Conservation (phyloP, 2,888 invertebrate species). For the Philonicus albiceps region DNA sequence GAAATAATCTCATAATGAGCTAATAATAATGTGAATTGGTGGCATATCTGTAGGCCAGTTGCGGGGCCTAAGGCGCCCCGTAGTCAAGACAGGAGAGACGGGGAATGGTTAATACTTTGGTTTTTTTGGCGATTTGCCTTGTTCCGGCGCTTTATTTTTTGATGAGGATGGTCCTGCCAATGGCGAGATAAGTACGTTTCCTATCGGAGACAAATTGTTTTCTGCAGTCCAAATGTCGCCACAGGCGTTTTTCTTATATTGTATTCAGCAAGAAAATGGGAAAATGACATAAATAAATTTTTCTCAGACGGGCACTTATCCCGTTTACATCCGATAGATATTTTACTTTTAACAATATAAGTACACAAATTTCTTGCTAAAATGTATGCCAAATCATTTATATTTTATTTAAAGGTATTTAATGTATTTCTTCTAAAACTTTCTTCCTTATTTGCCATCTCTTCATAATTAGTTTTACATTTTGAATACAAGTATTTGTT, state of each 20-base stretch:
- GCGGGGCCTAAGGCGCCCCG: background rate
- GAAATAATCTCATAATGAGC: slow-evolving; percentile 48
- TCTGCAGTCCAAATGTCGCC: background rate
- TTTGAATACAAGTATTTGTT: too few species aligned
- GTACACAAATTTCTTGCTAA: background rate
- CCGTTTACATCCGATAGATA: background rate
- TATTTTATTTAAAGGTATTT: too few species aligned
- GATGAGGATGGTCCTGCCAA: slow-evolving; percentile 18
- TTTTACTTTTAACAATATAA: background rate
- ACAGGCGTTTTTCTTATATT: background rate
- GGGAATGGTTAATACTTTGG: background rate
- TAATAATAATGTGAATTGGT: slow-evolving; percentile 46
- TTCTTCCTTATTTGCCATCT: too few species aligned
- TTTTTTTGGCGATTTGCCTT: background rate
- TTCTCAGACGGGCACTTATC: background rate
- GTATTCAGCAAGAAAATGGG: background rate
- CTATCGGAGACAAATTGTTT: slow-evolving; percentile 34
- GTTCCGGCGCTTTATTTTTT: slow-evolving; percentile 27
- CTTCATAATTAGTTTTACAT: too few species aligned
- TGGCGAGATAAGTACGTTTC: slow-evolving; percentile 15
- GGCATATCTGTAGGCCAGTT: slow-evolving; percentile 40
- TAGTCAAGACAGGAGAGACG: background rate
- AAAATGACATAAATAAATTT: background rate
- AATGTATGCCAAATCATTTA: too few species aligned
- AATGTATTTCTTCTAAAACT: too few species aligned